Percentiles rank a stretch among this genome's conserved stretches.
Conservation (phyloP, 2,797 vertebrate species). For the Girardinus metallicus region DNA sequence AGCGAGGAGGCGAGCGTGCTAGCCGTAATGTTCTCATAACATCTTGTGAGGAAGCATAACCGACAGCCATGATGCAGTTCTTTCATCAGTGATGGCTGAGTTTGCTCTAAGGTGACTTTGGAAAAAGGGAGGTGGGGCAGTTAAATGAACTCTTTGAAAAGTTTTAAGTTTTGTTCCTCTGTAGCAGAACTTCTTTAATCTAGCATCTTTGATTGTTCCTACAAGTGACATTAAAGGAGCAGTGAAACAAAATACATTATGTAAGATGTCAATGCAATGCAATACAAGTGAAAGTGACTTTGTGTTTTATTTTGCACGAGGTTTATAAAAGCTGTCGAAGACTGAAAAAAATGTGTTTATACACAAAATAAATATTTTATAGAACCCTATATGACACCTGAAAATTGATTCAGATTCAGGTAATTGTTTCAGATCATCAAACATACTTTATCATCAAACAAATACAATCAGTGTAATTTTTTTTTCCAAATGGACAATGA, state of each 20-base stretch:
- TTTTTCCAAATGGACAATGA: not conserved
- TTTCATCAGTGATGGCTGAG: conserved; percentile 29
- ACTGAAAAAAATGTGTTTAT: not conserved
- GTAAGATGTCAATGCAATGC: not conserved
- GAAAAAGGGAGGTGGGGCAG: not conserved
- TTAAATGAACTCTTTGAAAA: not conserved
- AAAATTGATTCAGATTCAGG: not conserved
- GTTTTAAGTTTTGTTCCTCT: not conserved
- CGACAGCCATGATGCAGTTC: conserved; percentile 37
- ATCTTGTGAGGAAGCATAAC: conserved; percentile 46
- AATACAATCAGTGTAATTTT: not conserved
- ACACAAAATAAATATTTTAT: not conserved
- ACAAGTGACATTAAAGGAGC: not conserved
- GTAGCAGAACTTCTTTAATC: not conserved
- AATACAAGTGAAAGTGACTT: not conserved
- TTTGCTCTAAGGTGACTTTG: conserved; percentile 61
- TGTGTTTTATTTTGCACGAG: not conserved
- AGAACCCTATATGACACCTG: not conserved
- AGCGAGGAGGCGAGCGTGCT: conserved; percentile 38
- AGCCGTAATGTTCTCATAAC: conserved; percentile 62
- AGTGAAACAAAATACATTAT: not conserved
- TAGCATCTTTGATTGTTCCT: not conserved
- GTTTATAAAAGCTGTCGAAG: not conserved
- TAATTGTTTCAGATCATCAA: not conserved
- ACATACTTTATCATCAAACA: not conserved